Percentiles rank a stretch among this genome's conserved stretches.
Conservation (phyloP, 2,113 vertebrate species). For the Hippolais icterina region DNA sequence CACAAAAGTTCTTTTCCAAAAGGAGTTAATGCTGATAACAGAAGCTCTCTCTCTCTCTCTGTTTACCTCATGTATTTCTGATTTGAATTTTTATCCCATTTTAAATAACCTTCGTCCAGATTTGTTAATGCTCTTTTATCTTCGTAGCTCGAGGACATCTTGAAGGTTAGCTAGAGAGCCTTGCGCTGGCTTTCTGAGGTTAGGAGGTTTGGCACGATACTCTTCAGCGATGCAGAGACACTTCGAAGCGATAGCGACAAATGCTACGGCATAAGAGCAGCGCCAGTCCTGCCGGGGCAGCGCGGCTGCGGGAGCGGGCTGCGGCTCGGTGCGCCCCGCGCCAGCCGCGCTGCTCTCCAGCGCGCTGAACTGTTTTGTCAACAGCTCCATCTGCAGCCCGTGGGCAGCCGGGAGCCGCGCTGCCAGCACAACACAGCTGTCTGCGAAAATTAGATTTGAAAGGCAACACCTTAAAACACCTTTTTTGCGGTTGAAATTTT, state of each 20-base stretch:
- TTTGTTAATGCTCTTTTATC: neutral
- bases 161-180: neutral
- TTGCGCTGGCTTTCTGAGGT: neutral
- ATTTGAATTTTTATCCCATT: neutral
- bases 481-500: conserved; percentile 67
- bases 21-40: neutral
- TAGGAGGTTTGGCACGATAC: fast-evolving
- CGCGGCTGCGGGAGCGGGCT: neutral
- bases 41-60: neutral
- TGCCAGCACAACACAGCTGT: conserved; percentile 35
- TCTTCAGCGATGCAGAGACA: neutral
- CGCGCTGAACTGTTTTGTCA: conserved; percentile 68
- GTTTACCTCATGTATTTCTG: neutral
- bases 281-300: fast-evolving
- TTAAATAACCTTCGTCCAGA: neutral
- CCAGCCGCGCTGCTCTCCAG: neutral
- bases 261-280: fast-evolving
- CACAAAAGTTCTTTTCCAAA: neutral
- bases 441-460: conserved; percentile 69
- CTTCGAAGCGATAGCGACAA: fast-evolving
- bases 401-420: conserved; percentile 36
- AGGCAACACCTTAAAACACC: conserved; percentile 56
- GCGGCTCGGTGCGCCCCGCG: neutral
- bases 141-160: neutral
- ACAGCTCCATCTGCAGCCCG: conserved; percentile 80